These are phyloP conservation scores for Hesperophylax magnus DNA, from an alignment of 1,140 invertebrate species.

Conservation along the genomic window DNA sequence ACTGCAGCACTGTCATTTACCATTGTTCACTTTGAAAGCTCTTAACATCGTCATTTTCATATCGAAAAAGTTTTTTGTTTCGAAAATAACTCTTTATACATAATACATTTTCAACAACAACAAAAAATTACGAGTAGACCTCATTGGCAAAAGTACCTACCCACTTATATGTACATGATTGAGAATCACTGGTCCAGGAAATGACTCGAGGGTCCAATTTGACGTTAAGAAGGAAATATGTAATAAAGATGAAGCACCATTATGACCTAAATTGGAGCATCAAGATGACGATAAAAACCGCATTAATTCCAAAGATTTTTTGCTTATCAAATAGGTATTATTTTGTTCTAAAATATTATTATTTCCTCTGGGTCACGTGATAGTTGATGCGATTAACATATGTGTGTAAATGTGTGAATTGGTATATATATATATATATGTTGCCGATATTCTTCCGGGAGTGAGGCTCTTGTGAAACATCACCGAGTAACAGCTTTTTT, in stretches of 20 bases:
- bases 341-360: background rate
- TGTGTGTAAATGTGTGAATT: no score
- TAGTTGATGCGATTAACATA: background rate
- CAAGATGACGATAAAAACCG: background rate
- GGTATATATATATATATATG: no score
- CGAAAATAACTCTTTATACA: no score
- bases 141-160: background rate
- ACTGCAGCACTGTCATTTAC: no score
- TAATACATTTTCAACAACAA: no score
- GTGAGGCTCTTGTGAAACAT: no score
- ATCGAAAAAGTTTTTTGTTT: no score
- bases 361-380: background rate
- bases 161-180: background rate
- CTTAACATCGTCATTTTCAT: no score
- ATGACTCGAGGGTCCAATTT: background rate
- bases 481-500: no score
- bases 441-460: no score
- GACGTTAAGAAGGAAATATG: constrained; percentile 16
- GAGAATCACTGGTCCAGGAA: background rate
- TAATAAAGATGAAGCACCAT: constrained; percentile 17
- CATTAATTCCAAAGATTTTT: no score
- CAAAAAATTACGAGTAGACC: background rate
- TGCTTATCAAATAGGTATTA: background rate
- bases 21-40: no score
- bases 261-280: background rate